phyloP scores from a whole-genome alignment of 1,140 invertebrate species.

The Zaprionus tsacasi region DNA sequence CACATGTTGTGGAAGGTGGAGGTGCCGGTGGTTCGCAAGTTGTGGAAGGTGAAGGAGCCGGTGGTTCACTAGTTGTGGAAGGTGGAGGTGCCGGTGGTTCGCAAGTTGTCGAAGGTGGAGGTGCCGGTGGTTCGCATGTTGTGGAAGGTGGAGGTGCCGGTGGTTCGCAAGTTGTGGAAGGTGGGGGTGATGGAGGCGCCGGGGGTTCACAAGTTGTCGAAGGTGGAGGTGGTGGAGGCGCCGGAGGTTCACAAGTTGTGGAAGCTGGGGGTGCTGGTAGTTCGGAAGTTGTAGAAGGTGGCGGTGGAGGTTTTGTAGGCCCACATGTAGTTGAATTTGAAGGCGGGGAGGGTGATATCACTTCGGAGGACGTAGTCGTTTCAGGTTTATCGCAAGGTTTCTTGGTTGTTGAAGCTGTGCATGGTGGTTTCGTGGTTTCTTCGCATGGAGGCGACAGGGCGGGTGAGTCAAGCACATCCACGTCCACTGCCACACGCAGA shows the following conservation, averaged over 20 bases:
- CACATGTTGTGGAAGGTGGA: neutral
- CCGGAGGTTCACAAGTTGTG: neutral
- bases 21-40: neutral
- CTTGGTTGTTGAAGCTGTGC: constrained; percentile 3
- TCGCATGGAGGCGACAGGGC: constrained; percentile 15
- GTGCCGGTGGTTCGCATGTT: neutral
- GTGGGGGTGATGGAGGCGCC: neutral
- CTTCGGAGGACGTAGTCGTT: neutral
- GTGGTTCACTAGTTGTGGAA: neutral
- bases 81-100: neutral
- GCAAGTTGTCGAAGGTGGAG: neutral
- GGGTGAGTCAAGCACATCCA: neutral
- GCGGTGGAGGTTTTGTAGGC: constrained; percentile 1
- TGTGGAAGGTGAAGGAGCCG: neutral
- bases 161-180: constrained; percentile 5
- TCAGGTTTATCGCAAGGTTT: neutral
- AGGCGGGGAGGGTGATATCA: neutral
- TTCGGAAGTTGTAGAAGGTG: no score
- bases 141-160: neutral
- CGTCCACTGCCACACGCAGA: neutral
- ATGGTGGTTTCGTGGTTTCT: constrained; percentile 33
- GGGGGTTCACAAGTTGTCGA: neutral
- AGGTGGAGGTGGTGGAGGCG: neutral
- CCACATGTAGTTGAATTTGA: neutral
- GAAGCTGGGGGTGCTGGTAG: neutral